These are phyloP conservation scores for Mesorhabditis belari DNA, from an alignment of 2,888 invertebrate species.

Conservation along the genomic window DNA sequence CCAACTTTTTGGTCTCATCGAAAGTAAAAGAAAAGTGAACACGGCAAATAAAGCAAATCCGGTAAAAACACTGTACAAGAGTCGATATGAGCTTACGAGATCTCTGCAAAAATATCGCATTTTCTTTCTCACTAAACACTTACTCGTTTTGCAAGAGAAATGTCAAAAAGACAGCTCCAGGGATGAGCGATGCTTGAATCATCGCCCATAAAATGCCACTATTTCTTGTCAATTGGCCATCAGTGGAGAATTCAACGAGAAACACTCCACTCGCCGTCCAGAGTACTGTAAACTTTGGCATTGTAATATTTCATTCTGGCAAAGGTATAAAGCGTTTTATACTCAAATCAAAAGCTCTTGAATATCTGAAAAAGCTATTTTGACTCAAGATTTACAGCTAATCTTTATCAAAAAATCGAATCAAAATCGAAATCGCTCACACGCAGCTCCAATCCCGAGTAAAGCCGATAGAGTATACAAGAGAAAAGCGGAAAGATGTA, in stretches of 20 bases:
- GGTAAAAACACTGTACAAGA: background rate
- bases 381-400: no score
- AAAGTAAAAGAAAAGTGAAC: no score
- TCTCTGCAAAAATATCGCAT: background rate
- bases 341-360: no score
- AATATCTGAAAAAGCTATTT: no score
- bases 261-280: slow-evolving; percentile 35
- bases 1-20: background rate
- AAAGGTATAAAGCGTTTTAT: no score
- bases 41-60: no score
- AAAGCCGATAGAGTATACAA: slow-evolving; percentile 23
- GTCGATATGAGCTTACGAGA: background rate
- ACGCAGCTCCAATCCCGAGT: background rate
- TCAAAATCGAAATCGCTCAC: no score
- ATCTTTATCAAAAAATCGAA: no score
- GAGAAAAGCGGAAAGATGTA: slow-evolving; percentile 25
- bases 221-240: slow-evolving; percentile 22
- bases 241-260: slow-evolving; percentile 17
- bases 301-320: no score
- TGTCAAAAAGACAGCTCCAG: slow-evolving; percentile 13
- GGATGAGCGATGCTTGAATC: slow-evolving; percentile 23
- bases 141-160: slow-evolving; percentile 5
- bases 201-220: slow-evolving; percentile 34
- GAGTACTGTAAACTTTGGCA: slow-evolving; percentile 24
- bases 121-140: no score